Evolutionary conservation across 2,888 invertebrate genomes (phyloP).

Genomic region (Andrena haemorrhoa): DNA sequence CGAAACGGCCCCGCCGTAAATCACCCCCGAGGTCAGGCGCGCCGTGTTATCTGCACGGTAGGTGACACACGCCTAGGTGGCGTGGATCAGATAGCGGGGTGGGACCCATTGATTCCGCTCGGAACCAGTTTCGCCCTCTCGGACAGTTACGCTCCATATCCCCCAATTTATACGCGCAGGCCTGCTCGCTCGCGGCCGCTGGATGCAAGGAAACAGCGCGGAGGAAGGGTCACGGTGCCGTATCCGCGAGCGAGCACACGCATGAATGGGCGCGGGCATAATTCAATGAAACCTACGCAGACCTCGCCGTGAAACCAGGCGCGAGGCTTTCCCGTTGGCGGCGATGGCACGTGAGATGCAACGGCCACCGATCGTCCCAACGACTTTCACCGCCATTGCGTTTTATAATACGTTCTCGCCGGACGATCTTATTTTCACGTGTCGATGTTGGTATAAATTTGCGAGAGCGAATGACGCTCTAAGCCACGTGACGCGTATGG

Average conservation of each 20-base stretch:
- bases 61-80: conserved; percentile 71
- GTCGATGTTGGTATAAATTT: no score
- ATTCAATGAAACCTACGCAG: conserved; percentile 63
- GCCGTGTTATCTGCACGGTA: conserved; percentile 71
- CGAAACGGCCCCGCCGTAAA: conserved; percentile 38
- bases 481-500: no score
- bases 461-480: no score
- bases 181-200: neutral
- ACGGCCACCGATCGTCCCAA: no score
- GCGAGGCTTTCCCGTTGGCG: conserved; percentile 5
- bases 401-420: no score
- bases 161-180: conserved; percentile 60
- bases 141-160: conserved; percentile 69
- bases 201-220: neutral
- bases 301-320: neutral
- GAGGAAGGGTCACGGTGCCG: conserved; percentile 42
- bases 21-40: conserved; percentile 70
- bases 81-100: conserved; percentile 69
- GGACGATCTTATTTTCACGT: no score
- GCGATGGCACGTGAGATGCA: neutral
- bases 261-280: conserved; percentile 43
- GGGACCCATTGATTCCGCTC: conserved; percentile 68
- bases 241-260: conserved; percentile 32
- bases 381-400: no score
- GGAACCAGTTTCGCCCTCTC: conserved; percentile 69